Evolutionary conservation across 2,797 vertebrate genomes (phyloP).

Genomic region (Remorina albescens): DNA sequence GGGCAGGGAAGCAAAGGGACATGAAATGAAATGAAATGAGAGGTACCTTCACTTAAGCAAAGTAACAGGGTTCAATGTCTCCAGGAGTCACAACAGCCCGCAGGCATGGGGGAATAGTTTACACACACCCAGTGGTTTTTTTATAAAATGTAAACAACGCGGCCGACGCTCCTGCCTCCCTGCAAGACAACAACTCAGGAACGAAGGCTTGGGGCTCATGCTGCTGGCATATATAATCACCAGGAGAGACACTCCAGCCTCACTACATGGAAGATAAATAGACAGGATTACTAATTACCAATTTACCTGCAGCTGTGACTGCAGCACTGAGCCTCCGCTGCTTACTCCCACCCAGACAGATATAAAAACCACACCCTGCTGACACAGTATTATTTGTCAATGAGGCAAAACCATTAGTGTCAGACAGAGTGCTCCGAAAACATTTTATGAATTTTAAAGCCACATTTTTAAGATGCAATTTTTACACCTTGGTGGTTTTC

Average conservation of each 20-base stretch:
- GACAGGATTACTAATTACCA: slow-evolving; percentile 78
- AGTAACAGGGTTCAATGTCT: slow-evolving; percentile 39
- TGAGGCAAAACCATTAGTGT: slow-evolving; percentile 57
- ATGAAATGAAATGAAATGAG: slow-evolving; percentile 59
- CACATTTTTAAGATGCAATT: no score
- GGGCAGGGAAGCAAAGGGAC: slow-evolving; percentile 32
- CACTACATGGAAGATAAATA: slow-evolving; percentile 71
- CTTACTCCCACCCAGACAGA: slow-evolving; percentile 48
- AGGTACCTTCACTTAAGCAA: slow-evolving; percentile 50
- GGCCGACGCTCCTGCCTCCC: slow-evolving; percentile 26
- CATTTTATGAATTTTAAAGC: no score
- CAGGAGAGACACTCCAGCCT: slow-evolving; percentile 58
- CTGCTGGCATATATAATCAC: slow-evolving; percentile 55
- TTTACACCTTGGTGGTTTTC: no score
- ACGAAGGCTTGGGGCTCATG: slow-evolving; percentile 44
- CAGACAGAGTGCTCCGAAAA: slow-evolving; percentile 26
- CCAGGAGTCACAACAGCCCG: slow-evolving; percentile 10
- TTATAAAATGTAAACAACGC: slow-evolving; percentile 55
- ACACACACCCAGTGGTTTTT: slow-evolving; percentile 20
- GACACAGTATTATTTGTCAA: slow-evolving; percentile 56
- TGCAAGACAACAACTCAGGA: slow-evolving; percentile 38
- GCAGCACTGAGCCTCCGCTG: slow-evolving; percentile 47
- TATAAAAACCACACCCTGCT: slow-evolving; percentile 50
- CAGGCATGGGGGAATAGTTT: slow-evolving; percentile 23
- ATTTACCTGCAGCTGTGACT: slow-evolving; percentile 76